Conservation (phyloP, 2,888 invertebrate species). For the Nomada lathburiana region DNA sequence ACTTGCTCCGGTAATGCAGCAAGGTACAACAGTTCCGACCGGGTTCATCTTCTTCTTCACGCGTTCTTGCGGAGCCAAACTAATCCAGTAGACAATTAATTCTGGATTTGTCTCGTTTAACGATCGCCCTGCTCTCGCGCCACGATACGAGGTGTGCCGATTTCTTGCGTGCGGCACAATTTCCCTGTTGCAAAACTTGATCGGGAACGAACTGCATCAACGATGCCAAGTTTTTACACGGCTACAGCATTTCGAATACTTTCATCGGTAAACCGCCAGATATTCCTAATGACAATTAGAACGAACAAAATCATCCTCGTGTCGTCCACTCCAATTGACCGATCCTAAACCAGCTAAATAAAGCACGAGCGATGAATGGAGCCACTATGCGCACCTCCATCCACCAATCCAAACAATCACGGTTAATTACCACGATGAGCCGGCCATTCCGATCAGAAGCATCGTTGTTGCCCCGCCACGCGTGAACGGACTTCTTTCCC, state of each 20-base stretch:
- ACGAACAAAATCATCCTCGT: no score
- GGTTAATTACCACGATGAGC: constrained; percentile 37
- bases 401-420: constrained; percentile 18
- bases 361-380: neutral
- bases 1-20: constrained; percentile 18
- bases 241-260: no score
- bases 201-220: no score
- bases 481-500: constrained; percentile 46
- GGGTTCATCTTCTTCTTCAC: constrained; percentile 1
- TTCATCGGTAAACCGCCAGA: no score
- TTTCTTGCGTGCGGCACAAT: neutral
- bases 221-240: no score
- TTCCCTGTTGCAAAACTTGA: neutral
- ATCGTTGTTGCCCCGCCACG: constrained; percentile 55
- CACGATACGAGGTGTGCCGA: neutral
- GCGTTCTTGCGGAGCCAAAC: neutral
- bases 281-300: no score
- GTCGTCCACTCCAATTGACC: no score
- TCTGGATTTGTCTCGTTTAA: neutral
- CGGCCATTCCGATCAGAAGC: constrained; percentile 43
- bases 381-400: neutral
- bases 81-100: constrained; percentile 35
- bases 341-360: no score
- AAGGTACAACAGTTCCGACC: constrained; percentile 15
- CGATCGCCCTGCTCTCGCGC: constrained; percentile 6